These are phyloP conservation scores for Periplaneta americana DNA, from an alignment of 1,140 invertebrate genomes.

Conservation along the genomic window DNA sequence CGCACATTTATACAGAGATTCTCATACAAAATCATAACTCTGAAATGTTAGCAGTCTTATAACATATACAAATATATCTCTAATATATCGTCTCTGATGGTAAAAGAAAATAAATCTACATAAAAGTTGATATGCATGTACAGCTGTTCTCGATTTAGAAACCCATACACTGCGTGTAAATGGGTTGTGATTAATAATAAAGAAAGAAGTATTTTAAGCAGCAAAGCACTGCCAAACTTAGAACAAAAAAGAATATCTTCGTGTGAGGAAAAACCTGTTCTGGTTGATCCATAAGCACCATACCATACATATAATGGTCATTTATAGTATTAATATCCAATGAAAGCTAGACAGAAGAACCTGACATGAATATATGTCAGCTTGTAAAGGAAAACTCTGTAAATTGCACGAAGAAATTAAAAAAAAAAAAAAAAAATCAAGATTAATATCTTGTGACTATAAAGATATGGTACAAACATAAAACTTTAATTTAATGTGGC, in stretches of 20 bases:
- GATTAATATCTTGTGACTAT: neutral
- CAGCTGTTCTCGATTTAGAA: neutral
- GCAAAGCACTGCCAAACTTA: neutral
- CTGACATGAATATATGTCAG: neutral
- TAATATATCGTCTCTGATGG: neutral
- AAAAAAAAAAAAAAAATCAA: neutral
- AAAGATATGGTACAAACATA: neutral
- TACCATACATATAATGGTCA: neutral
- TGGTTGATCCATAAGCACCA: neutral
- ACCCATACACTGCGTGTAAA: neutral
- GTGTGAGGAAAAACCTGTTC: no score
- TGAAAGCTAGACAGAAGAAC: no score
- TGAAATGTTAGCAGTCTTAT: neutral
- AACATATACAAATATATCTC: neutral
- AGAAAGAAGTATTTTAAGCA: neutral
- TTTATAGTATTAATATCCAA: no score
- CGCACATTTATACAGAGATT: neutral
- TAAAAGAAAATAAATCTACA: neutral
- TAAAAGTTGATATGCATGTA: neutral
- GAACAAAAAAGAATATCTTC: neutral
- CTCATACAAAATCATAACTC: neutral
- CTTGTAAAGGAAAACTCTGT: neutral
- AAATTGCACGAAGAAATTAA: neutral
- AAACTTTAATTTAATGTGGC: no score
- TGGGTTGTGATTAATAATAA: neutral